Evolutionary conservation across 2,113 vertebrate genomes (phyloP).

Genomic region (Spea multiplicata): DNA sequence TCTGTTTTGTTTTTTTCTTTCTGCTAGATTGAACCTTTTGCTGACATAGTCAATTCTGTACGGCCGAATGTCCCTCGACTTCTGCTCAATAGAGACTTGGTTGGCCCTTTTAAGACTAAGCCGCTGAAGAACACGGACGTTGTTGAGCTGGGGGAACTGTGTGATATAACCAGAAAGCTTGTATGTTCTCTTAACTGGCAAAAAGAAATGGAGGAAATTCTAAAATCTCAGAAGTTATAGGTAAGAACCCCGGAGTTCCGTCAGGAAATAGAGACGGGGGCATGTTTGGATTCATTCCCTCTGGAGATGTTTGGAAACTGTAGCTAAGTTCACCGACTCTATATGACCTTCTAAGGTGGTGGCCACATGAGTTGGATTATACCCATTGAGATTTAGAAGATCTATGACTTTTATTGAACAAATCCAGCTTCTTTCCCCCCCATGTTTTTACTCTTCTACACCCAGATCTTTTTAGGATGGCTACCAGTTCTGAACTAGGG

Average conservation of each 20-base stretch:
- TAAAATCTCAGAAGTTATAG: not conserved
- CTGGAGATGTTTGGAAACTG: too few relatives aligned
- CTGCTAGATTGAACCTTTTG: conserved; percentile 35
- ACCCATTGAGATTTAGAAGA: too few relatives aligned
- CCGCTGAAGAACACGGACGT: conserved; percentile 15
- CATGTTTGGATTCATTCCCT: too few relatives aligned
- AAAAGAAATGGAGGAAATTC: conserved; percentile 10
- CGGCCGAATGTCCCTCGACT: conserved; percentile 23
- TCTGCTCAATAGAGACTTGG: conserved; percentile 25
- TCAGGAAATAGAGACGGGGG: too few relatives aligned
- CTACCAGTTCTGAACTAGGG: too few relatives aligned
- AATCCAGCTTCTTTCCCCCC: too few relatives aligned
- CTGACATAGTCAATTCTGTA: conserved; percentile 19
- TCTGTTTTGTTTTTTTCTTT: not conserved
- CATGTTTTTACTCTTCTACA: too few relatives aligned
- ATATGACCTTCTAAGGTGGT: too few relatives aligned
- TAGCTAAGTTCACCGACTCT: too few relatives aligned
- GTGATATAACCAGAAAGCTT: conserved; percentile 16
- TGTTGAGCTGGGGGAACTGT: conserved; percentile 22
- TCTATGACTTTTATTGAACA: too few relatives aligned
- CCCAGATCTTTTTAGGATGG: too few relatives aligned
- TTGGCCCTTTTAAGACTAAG: conserved; percentile 22
- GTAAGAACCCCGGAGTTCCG: not conserved
- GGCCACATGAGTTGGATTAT: too few relatives aligned
- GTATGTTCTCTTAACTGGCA: conserved; percentile 16